Evolutionary conservation across 2,797 vertebrate species (phyloP), one percentile per base, ranked within the genome.

Genomic region (Hippoglossus hippoglossus): DNA sequence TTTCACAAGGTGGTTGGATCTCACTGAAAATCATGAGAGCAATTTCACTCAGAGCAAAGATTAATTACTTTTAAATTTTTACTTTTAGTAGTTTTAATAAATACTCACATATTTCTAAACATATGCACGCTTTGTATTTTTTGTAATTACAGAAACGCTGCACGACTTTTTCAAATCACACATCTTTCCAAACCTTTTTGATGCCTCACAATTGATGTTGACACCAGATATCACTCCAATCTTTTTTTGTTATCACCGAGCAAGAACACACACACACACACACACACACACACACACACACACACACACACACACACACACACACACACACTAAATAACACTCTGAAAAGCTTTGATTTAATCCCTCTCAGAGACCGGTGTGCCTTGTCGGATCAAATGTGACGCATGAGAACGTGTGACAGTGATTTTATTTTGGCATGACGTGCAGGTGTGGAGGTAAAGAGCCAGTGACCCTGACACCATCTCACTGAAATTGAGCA

Each of bases 281-380:
- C 70, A 44, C 4, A 18, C 1, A 4, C 15, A 44, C 52, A 60
- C 3, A 46, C 39, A 52, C 70, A 44, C 4, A 18, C 2, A 5
- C 15, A 44, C 28, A 31, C 28, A 31, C 28, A 31, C 28, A 31
- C 7, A 44, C 1, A 18, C 5, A 13, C 5, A 44, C 15, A 18
- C 16, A 44, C 41, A 1, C 50, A 60, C 3, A 46, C 46, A 51
- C 70, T 49, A 57, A 63, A 63, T 51, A 26, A 49, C 24, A 41
- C 56, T 72, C 70, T 62, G 31, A 28, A 16, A 46, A 39, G 67
- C 67, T 84, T 67, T 67, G 34, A 71, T 85, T 71, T 67, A 70
- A 73, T 85, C 55, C 56, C 28, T 31, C 50, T 71, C 67, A 69
- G 49, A 66, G 64, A 58, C 11, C 26, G 5, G 4, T 3, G 12